These are phyloP conservation scores for Gymnogyps californianus DNA, from an alignment of 2,113 vertebrate species.

Conservation along the genomic window DNA sequence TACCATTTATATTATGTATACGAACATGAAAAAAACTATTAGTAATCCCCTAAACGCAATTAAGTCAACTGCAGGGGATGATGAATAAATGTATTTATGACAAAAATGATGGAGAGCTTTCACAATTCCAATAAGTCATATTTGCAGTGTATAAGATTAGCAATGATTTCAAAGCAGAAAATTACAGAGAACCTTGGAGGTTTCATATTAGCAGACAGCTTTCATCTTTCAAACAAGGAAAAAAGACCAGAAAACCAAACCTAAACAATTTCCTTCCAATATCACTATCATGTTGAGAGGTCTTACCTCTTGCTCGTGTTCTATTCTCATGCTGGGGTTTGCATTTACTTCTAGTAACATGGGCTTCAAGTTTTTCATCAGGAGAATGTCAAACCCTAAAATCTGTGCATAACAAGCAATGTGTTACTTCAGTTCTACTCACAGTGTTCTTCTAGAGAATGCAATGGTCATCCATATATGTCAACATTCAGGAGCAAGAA, in stretches of 20 bases:
- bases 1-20: slow-evolving; percentile 46
- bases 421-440: slow-evolving; percentile 17
- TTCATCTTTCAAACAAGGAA: slow-evolving; percentile 40
- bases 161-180: slow-evolving; percentile 61
- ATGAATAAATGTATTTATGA: slow-evolving; percentile 67
- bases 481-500: not conserved
- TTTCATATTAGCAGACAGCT: slow-evolving; percentile 55
- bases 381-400: slow-evolving; percentile 96
- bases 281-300: not conserved
- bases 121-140: slow-evolving; percentile 49
- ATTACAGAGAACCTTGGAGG: slow-evolving; percentile 39
- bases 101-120: slow-evolving; percentile 68
- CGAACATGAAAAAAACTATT: slow-evolving; percentile 40
- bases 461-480: not conserved
- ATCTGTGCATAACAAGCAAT: slow-evolving; percentile 78
- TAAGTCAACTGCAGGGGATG: slow-evolving; percentile 56
- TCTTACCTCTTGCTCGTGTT: slow-evolving; percentile 92
- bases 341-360: slow-evolving; percentile 95
- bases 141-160: slow-evolving; percentile 59
- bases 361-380: slow-evolving; percentile 96
- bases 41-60: slow-evolving; percentile 67
- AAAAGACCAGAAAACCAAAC: not conserved
- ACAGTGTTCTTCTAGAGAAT: not conserved
- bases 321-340: slow-evolving; percentile 98
- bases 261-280: not conserved